Evolutionary conservation across 2,888 invertebrate genomes (phyloP).

Genomic region (Poecilus cupreus): DNA sequence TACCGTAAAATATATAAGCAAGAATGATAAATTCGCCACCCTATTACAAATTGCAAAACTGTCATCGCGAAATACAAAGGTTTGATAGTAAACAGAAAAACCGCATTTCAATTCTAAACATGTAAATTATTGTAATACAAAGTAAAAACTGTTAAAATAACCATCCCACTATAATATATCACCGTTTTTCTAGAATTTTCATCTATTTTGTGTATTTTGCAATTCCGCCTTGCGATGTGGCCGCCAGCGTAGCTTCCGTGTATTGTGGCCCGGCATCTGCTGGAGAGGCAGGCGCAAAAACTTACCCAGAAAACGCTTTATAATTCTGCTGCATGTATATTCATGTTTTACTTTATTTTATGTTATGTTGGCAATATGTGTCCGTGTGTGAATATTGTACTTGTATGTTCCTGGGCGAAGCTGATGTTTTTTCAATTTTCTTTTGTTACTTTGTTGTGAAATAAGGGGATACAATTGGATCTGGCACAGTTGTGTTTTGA

Average conservation of each 20-base stretch:
- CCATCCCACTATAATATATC: conserved; percentile 35
- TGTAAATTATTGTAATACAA: conserved; percentile 26
- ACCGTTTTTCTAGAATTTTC: conserved; percentile 38
- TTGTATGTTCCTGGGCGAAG: background rate
- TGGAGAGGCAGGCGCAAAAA: background rate
- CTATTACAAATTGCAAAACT: background rate
- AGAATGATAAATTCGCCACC: background rate
- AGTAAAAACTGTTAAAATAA: conserved; percentile 31
- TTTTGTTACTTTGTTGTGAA: conserved; percentile 7
- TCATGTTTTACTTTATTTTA: conserved; percentile 43
- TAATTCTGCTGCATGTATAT: conserved; percentile 41
- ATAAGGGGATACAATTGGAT: background rate
- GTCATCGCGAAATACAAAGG: background rate
- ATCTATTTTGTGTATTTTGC: conserved; percentile 40
- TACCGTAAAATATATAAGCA: background rate
- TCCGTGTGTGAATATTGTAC: conserved; percentile 39
- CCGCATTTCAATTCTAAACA: conserved; percentile 28
- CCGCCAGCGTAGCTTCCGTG: background rate
- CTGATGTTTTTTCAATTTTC: conserved; percentile 31
- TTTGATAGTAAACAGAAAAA: background rate
- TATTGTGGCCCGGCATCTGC: background rate
- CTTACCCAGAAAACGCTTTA: conserved; percentile 26
- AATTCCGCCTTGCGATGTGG: conserved; percentile 3
- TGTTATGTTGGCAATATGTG: conserved; percentile 39
- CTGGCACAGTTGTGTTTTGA: too few relatives aligned